Evolutionary conservation across 2,888 invertebrate genomes (phyloP).

Genomic region (Dynastes hyllus): DNA sequence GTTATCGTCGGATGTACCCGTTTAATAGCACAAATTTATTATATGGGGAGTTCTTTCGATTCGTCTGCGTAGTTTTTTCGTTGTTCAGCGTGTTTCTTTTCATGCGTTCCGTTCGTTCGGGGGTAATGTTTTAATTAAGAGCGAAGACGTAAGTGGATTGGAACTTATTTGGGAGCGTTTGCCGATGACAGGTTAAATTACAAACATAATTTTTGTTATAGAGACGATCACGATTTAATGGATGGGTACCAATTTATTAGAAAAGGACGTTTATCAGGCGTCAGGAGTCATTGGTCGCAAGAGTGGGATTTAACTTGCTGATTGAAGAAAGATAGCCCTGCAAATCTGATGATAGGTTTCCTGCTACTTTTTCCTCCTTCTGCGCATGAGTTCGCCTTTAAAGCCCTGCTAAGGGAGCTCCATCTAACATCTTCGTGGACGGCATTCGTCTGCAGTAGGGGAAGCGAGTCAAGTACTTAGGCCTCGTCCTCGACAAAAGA

Average conservation of each 20-base stretch:
- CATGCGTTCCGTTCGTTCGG: background rate
- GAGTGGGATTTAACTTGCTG: no score
- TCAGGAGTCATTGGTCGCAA: no score
- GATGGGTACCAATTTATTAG: background rate
- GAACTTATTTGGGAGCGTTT: background rate
- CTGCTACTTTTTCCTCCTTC: no score
- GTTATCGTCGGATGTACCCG: constrained; percentile 29
- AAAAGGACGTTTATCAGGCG: no score
- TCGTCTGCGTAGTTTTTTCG: background rate
- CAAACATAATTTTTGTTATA: background rate
- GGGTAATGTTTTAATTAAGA: constrained; percentile 19
- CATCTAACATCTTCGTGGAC: no score
- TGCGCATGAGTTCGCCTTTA: no score
- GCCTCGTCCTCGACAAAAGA: no score
- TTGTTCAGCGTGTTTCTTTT: background rate
- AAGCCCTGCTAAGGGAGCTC: no score
- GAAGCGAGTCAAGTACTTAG: no score
- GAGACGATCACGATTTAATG: background rate
- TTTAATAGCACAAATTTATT: constrained; percentile 41
- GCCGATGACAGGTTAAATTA: constrained; percentile 1
- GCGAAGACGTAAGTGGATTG: background rate
- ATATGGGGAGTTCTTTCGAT: constrained; percentile 15
- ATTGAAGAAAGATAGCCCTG: no score
- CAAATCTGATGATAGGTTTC: no score
- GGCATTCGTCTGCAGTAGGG: no score